Evolutionary conservation across 2,797 vertebrate species (phyloP), one percentile per base, ranked within the genome.

Genomic region (Scarus forsteni): DNA sequence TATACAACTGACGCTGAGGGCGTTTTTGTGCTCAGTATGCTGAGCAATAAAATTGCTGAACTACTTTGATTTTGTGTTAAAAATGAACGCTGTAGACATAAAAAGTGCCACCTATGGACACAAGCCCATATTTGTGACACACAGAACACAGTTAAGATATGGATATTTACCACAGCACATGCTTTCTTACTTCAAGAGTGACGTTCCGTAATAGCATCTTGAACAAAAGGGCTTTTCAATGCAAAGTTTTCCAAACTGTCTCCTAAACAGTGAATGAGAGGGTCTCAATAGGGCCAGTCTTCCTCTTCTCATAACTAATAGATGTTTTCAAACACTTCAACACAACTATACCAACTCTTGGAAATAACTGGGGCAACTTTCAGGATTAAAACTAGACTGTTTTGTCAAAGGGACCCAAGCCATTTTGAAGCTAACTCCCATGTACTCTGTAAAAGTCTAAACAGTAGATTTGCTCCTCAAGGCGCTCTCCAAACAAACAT

Each of bases 371-470:
- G 81, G 75, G 83, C 80, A 80, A 70, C 77, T 87, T 83, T 75
- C 65, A 80, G 75, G 82, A 87, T 75, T 80, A 73, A 85, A 77
- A 88, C 77, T 69, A 65, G 19, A 65, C 3, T 79, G 78, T 86
- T 85, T 77, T 85, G 74, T 80, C 77, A 90, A 92, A 91, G 92
- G 93, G 92, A 92, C 92, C 90, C 89, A 63, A 93, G 92, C 87
- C 88, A 89, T 90, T 90, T 85, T 80, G 67, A 84, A 72, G 51
- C 13, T 48, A 79, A 73, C 66, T 75, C 48, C 46, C 49, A 48
- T 18, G 18, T 35, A 55, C 54, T 46, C 9, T 9, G 55, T 18
- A 18, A 42, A 39, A 34, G 27, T 63, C 63, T 55, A 19, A 62
- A 73, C 51, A 66, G 68, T 67, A 49, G 66, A 77, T 70, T 59